Conservation (phyloP, 2,888 invertebrate genomes). For the Apamea sordens region DNA sequence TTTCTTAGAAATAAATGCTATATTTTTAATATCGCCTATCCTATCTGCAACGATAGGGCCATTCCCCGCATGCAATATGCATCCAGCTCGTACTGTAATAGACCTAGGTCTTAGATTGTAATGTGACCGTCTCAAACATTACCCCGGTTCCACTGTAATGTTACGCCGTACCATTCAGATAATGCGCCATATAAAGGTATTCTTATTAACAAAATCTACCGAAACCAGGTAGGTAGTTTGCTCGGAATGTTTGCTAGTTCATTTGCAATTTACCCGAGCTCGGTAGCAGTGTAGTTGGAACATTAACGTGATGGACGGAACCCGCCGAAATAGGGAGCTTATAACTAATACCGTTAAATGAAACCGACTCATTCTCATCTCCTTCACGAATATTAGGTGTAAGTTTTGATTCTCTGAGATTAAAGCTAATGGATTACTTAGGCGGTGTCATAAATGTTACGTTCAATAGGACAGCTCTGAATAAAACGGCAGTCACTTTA, state of each 20-base stretch:
- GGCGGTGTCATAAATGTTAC: slow-evolving; percentile 18
- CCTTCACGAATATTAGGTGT: slow-evolving; percentile 45
- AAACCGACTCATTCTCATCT: slow-evolving; percentile 74
- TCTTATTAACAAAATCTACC: slow-evolving; percentile 67
- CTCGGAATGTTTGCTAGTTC: slow-evolving; percentile 67
- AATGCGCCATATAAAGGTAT: slow-evolving; percentile 60
- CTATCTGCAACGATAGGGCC: background rate
- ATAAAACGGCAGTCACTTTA: slow-evolving; percentile 15
- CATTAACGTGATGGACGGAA: slow-evolving; percentile 71
- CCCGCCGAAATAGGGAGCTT: slow-evolving; percentile 64
- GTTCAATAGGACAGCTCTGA: slow-evolving; percentile 7
- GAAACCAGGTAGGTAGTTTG: slow-evolving; percentile 60
- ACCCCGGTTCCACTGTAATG: slow-evolving; percentile 52
- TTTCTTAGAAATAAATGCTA: background rate
- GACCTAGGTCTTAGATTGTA: slow-evolving; percentile 38
- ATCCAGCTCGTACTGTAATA: slow-evolving; percentile 33
- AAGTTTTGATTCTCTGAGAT: slow-evolving; percentile 43
- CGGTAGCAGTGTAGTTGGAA: slow-evolving; percentile 63
- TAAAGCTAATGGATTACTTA: slow-evolving; percentile 43
- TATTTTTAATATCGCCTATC: background rate
- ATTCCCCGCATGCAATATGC: slow-evolving; percentile 32
- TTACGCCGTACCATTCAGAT: slow-evolving; percentile 52
- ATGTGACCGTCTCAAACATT: slow-evolving; percentile 48
- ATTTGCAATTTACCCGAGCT: slow-evolving; percentile 73
- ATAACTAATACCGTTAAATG: slow-evolving; percentile 75